Evolutionary conservation across 2,113 vertebrate species (phyloP), one percentile per base, ranked within the genome.

Genomic region (Chaenogobius annularis): DNA sequence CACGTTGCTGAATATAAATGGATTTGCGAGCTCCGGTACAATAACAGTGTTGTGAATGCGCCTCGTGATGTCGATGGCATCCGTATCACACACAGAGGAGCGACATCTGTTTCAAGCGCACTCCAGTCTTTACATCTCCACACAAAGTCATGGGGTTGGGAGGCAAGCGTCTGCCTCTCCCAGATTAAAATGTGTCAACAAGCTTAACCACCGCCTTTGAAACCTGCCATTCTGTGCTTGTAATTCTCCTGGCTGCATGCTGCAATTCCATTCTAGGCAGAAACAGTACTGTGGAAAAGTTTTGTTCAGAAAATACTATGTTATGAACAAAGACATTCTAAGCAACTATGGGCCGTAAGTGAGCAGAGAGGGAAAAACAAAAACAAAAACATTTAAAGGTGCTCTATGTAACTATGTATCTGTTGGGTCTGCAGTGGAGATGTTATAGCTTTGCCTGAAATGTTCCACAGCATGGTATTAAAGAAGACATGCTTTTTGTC

Each of bases 101-200:
- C 54, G 59, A 88, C 87, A 89, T 91, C 85, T 88, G 90, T 92
- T 91, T 90, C 86, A 90, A 90, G 84, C 87, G 78, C 81, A 83
- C 88, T 88, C 85, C 82, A 91, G 79, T 83, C 87, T 91, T 90
- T 85, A 85, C 84, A 87, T 90, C 87, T 85, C 69, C 66, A 74
- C 82, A 80, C 87, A 87, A 89, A 91, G 82, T 83, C 82, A 80
- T 67, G 78, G 55, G 86, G 81, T 90, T 81, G 83, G 83, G 83
- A 89, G 87, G 83, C 68, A 70, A 75, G 78, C 83, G 81, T 79
- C 88, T 91, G 86, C 86, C 75, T 83, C 89, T 86, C 82, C 77
- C 79, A 91, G 91, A 92, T 92, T 87, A 90, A 90, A 92, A 90
- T 71, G 83, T 85, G 83, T 87, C 85, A 88, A 90, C 87, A 90